A percentile compares a stretch with the other conserved stretches of the same genome.
phyloP scores from a whole-genome alignment of 1,140 invertebrate genomes.

The Oreohelix idahoensis region DNA sequence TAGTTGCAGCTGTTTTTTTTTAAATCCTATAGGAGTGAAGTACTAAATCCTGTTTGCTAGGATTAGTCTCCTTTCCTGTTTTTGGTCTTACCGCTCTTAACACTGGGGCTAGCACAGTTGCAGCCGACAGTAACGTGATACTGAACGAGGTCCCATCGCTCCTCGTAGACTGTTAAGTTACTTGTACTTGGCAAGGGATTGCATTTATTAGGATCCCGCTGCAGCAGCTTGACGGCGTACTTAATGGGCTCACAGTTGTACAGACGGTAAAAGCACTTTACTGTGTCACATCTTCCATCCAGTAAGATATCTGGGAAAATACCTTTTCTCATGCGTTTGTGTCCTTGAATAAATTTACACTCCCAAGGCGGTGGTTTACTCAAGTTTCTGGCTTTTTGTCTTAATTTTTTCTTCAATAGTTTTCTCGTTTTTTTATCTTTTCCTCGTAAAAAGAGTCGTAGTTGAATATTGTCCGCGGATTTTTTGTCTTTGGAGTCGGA shows the following conservation, averaged over 20 bases:
- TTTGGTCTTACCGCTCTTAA: not conserved
- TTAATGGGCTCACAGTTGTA: slow-evolving; percentile 59
- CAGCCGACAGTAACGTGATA: slow-evolving; percentile 57
- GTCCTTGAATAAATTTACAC: slow-evolving; percentile 52
- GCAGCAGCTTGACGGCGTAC: slow-evolving; percentile 57
- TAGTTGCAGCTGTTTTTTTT: not conserved
- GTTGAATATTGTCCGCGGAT: slow-evolving; percentile 29
- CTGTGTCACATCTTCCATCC: slow-evolving; percentile 54
- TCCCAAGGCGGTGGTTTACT: slow-evolving; percentile 53
- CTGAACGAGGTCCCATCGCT: slow-evolving; percentile 53
- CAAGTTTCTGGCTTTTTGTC: slow-evolving; percentile 48
- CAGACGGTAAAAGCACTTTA: slow-evolving; percentile 61
- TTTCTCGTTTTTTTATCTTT: slow-evolving; percentile 51
- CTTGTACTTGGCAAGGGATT: slow-evolving; percentile 57
- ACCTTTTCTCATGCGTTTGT: slow-evolving; percentile 48
- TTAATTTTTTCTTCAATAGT: slow-evolving; percentile 48
- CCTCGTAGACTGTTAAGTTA: slow-evolving; percentile 58
- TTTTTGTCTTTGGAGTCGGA: not conserved
- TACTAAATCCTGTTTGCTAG: not conserved
- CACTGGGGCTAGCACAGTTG: slow-evolving; percentile 49
- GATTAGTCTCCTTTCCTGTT: not conserved
- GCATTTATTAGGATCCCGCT: slow-evolving; percentile 58
- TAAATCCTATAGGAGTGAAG: not conserved
- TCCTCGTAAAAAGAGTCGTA: slow-evolving; percentile 34
- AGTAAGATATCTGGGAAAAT: slow-evolving; percentile 55